Evolutionary conservation across 2,113 vertebrate genomes (phyloP).

Genomic region (Capreolus pygargus): DNA sequence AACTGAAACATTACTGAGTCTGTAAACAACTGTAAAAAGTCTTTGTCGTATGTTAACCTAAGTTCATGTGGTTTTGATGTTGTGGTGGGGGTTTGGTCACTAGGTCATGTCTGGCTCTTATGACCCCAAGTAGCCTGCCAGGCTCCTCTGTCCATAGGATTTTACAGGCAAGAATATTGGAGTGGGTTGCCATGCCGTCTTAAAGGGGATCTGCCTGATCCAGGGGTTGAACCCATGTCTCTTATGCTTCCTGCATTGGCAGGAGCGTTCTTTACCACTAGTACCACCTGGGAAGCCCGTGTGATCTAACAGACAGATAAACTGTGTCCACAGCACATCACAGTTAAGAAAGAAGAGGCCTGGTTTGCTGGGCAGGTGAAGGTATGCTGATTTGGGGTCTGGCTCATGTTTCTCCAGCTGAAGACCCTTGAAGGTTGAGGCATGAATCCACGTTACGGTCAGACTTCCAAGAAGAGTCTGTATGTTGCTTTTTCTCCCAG

Average conservation of each 20-base stretch:
- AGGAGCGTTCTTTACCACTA: not conserved
- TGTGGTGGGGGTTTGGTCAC: not conserved
- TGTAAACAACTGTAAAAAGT: not conserved
- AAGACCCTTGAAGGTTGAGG: not conserved
- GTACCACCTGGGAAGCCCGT: not conserved
- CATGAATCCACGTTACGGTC: not conserved
- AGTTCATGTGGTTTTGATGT: not conserved
- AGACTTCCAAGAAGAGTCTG: not conserved
- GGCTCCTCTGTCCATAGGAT: not conserved
- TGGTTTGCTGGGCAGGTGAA: not conserved
- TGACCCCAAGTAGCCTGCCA: fast-evolving
- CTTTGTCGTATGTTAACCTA: not conserved
- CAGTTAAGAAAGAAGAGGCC: not conserved
- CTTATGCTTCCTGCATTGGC: not conserved
- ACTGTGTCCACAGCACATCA: not conserved
- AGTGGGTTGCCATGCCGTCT: not conserved
- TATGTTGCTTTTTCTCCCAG: not conserved
- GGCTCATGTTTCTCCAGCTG: not conserved
- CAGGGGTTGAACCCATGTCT: not conserved
- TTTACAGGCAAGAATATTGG: not conserved
- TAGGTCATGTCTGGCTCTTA: not conserved
- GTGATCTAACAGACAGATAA: not conserved
- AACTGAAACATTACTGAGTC: not conserved
- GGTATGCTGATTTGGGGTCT: not conserved
- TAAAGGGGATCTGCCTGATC: not conserved